Percentiles rank a stretch among this genome's conserved stretches.
phyloP scores from a whole-genome alignment of 1,140 invertebrate species.

The Drosophila tsacasi region DNA sequence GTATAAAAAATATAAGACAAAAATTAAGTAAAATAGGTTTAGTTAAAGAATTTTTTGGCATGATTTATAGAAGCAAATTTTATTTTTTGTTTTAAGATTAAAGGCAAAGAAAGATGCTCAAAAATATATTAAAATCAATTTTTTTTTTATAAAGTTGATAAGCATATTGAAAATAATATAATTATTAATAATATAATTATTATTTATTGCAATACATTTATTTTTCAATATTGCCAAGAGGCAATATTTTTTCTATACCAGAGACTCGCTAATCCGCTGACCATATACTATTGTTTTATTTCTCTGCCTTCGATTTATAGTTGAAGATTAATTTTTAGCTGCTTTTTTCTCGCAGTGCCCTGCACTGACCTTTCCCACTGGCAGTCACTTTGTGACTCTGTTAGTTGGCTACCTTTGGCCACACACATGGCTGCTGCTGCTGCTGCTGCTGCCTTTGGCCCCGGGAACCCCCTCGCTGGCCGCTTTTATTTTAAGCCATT shows the following conservation, averaged over 20 bases:
- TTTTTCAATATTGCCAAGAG: too few species aligned
- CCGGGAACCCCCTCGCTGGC: conserved; percentile 5
- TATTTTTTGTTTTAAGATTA: background rate
- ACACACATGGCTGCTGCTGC: conserved; percentile 22
- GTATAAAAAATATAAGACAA: too few species aligned
- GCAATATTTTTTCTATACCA: background rate
- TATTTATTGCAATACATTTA: too few species aligned
- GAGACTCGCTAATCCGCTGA: background rate
- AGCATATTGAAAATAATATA: too few species aligned
- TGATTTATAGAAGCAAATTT: background rate
- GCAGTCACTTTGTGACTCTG: conserved; percentile 69
- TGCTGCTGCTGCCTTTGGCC: background rate
- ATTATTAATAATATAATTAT: too few species aligned
- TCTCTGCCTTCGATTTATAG: background rate
- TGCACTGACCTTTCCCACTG: conserved; percentile 58
- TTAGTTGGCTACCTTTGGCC: conserved; percentile 72
- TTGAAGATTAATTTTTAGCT: background rate
- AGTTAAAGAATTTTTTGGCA: background rate
- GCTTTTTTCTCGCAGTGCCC: conserved; percentile 57
- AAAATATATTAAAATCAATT: too few species aligned
- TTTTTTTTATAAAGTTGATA: too few species aligned
- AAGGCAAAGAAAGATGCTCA: too few species aligned
- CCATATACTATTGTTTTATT: background rate
- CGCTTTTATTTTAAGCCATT: conserved; percentile 48
- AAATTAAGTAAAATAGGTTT: background rate